phyloP scores from a whole-genome alignment of 1,140 invertebrate genomes.

The Atta colombica region DNA sequence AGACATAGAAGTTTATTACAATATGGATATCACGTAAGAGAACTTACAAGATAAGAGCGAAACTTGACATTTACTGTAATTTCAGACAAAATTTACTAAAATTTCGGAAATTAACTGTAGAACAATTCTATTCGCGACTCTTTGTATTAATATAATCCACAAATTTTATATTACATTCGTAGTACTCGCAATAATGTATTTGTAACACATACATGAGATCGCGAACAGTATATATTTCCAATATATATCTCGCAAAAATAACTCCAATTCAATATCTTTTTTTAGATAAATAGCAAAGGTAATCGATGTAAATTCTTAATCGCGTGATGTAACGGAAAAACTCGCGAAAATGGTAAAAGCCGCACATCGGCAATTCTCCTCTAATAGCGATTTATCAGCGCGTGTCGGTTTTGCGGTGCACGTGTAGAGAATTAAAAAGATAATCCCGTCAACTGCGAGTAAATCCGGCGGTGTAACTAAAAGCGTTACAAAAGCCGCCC shows the following conservation, averaged over 20 bases:
- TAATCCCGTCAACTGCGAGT: constrained; percentile 56
- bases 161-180: background rate
- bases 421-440: constrained; percentile 62
- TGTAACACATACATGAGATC: background rate
- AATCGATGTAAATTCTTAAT: constrained; percentile 50
- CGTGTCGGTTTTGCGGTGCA: constrained; percentile 49
- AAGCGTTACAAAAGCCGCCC: constrained; percentile 58
- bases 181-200: background rate
- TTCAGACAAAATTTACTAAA: background rate
- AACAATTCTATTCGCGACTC: background rate
- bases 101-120: constrained; percentile 20
- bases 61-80: constrained; percentile 29
- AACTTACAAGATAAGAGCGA: constrained; percentile 1
- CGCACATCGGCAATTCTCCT: constrained; percentile 26
- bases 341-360: constrained; percentile 27
- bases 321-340: constrained; percentile 20
- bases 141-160: background rate
- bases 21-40: constrained; percentile 40
- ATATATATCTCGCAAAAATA: background rate
- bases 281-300: background rate
- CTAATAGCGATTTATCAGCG: constrained; percentile 55
- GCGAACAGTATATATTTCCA: background rate
- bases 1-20: constrained; percentile 38
- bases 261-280: background rate
- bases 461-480: constrained; percentile 60